A percentile compares a stretch with the other conserved stretches of the same genome.
Evolutionary conservation across 2,113 vertebrate genomes (phyloP).

Genomic region (Cygnus atratus): DNA sequence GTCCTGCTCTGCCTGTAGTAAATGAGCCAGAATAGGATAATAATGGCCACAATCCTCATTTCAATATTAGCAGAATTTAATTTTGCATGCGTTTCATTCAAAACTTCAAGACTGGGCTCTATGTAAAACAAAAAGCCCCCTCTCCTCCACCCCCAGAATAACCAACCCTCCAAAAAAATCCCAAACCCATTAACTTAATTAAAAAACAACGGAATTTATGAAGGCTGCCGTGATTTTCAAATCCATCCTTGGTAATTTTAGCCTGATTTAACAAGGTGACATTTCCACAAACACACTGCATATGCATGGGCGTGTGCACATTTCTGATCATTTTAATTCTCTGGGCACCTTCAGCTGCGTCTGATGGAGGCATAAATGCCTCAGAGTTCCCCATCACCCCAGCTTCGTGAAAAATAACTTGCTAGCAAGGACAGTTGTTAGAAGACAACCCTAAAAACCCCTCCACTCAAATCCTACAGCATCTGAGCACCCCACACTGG

Average conservation of each 20-base stretch:
- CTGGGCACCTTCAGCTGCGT: not conserved
- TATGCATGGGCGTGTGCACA: accelerated
- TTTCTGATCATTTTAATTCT: not conserved
- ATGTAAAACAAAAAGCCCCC: not conserved
- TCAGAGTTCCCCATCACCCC: not conserved
- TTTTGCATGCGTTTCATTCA: not conserved
- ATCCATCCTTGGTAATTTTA: not conserved
- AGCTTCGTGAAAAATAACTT: not conserved
- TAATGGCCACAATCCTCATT: not conserved
- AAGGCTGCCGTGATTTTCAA: not conserved
- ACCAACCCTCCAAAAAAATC: not conserved
- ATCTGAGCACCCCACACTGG: not conserved
- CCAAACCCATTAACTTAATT: not conserved
- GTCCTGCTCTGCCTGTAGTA: not conserved
- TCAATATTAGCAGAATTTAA: not conserved
- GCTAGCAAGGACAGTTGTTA: not conserved
- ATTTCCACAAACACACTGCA: no score
- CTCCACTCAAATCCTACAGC: not conserved
- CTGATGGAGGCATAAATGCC: not conserved
- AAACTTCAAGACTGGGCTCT: not conserved
- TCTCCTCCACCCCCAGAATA: no score
- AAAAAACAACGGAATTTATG: not conserved
- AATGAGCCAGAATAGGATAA: not conserved
- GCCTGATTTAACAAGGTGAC: not conserved
- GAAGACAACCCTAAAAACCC: not conserved